These are phyloP conservation scores for Cricetomys ansorgei DNA, from an alignment of 2,113 vertebrate genomes.

Conservation along the genomic window DNA sequence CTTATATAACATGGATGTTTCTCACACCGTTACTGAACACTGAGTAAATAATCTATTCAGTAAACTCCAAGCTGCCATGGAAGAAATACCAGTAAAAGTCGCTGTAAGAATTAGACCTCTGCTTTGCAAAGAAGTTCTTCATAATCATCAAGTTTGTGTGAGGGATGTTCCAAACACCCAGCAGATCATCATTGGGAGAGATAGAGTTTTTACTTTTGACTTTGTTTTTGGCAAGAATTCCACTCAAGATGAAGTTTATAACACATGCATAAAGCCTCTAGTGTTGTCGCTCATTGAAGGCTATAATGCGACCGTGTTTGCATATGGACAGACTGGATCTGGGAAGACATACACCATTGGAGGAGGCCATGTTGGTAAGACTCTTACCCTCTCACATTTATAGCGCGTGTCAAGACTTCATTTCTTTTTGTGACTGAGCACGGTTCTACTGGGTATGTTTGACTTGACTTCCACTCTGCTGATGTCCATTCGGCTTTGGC, in stretches of 20 bases:
- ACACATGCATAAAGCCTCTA: slow-evolving; percentile 91
- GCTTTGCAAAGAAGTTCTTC: slow-evolving; percentile 92
- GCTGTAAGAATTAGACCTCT: slow-evolving; percentile 94
- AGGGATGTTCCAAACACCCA: slow-evolving; percentile 88
- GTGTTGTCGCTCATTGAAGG: slow-evolving; percentile 90
- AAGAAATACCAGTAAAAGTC: slow-evolving; percentile 92
- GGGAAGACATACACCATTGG: slow-evolving; percentile 96
- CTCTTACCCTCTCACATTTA: slow-evolving; percentile 16
- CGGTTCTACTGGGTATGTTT: background rate
- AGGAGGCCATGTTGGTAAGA: slow-evolving; percentile 90
- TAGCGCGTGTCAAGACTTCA: background rate
- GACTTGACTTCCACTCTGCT: background rate
- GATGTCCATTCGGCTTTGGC: background rate
- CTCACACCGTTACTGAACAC: slow-evolving; percentile 60
- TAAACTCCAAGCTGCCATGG: slow-evolving; percentile 84
- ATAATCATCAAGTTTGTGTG: slow-evolving; percentile 91
- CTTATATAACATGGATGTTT: slow-evolving; percentile 63
- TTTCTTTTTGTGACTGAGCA: background rate
- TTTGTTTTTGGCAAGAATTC: slow-evolving; percentile 92
- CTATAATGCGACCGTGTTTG: slow-evolving; percentile 95
- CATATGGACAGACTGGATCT: slow-evolving; percentile 96
- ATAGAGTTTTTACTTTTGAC: slow-evolving; percentile 93
- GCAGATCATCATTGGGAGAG: slow-evolving; percentile 91
- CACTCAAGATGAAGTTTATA: slow-evolving; percentile 92
- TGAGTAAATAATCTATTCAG: slow-evolving; percentile 42